Evolutionary conservation across 2,113 vertebrate species (phyloP).

Genomic region (Columbina picui): DNA sequence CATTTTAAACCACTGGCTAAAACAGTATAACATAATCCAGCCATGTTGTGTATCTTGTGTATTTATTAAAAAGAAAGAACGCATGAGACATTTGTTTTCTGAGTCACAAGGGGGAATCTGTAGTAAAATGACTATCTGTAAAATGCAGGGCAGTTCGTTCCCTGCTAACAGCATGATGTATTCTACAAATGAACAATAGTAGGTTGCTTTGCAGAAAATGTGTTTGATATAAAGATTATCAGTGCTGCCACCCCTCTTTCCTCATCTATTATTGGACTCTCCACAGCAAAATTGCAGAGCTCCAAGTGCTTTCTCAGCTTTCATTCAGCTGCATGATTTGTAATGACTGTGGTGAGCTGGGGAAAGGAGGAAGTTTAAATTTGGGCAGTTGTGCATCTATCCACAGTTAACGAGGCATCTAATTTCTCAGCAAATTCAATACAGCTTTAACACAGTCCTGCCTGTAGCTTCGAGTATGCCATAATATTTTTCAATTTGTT

Average conservation of each 20-base stretch:
- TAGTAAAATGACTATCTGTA: not conserved
- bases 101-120: not conserved
- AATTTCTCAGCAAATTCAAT: conserved; percentile 10
- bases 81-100: not conserved
- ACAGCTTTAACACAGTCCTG: not conserved
- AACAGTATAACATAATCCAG: not conserved
- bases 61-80: not conserved
- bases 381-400: conserved; percentile 55
- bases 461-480: not conserved
- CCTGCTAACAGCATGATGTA: not conserved
- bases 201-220: conserved; percentile 53
- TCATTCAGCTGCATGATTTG: conserved; percentile 49
- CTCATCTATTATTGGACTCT: conserved; percentile 43
- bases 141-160: conserved; percentile 33
- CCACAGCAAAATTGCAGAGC: conserved; percentile 6
- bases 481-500: not conserved
- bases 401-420: conserved; percentile 55
- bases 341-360: conserved; percentile 51
- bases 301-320: conserved; percentile 24
- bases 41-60: not conserved
- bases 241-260: conserved; percentile 43
- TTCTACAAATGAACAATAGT: conserved; percentile 61
- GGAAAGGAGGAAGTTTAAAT: conserved; percentile 62
- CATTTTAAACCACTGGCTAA: not conserved
- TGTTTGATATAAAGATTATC: conserved; percentile 62